Evolutionary conservation across 2,113 vertebrate species (phyloP).

Genomic region (Dromaius novaehollandiae): DNA sequence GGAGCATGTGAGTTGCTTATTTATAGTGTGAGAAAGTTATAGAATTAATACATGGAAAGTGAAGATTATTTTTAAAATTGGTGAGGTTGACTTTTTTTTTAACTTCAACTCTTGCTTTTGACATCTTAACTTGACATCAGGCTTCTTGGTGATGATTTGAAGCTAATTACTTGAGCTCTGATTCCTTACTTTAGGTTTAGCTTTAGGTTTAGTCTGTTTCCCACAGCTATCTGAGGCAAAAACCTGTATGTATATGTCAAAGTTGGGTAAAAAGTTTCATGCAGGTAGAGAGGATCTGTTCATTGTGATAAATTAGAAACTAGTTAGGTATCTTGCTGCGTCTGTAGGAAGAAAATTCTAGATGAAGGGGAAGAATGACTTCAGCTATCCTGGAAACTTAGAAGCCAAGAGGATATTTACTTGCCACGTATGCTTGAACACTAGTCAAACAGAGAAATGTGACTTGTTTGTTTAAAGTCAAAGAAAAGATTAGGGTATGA

Average conservation of each 20-base stretch:
- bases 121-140: not conserved
- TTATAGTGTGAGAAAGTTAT: not conserved
- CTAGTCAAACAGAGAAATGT: constrained; percentile 48
- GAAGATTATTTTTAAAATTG: not conserved
- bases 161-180: not conserved
- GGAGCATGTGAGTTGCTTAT: not conserved
- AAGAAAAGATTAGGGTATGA: constrained; percentile 32
- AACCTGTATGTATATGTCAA: not conserved
- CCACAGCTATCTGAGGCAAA: not conserved
- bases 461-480: constrained; percentile 51
- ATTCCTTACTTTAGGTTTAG: not conserved
- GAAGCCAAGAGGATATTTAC: constrained; percentile 36
- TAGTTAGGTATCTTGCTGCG: not conserved
- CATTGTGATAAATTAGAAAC: not conserved
- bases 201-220: not conserved
- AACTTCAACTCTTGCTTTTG: not conserved
- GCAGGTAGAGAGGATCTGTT: not conserved
- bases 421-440: constrained; percentile 57
- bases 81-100: not conserved
- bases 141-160: not conserved
- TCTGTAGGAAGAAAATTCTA: not conserved
- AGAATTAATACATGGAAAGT: not conserved
- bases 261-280: not conserved
- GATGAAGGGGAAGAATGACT: not conserved
- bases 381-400: constrained; percentile 32